Conservation (phyloP, 1,140 invertebrate genomes). For the Aphelenchoides fujianensis region DNA sequence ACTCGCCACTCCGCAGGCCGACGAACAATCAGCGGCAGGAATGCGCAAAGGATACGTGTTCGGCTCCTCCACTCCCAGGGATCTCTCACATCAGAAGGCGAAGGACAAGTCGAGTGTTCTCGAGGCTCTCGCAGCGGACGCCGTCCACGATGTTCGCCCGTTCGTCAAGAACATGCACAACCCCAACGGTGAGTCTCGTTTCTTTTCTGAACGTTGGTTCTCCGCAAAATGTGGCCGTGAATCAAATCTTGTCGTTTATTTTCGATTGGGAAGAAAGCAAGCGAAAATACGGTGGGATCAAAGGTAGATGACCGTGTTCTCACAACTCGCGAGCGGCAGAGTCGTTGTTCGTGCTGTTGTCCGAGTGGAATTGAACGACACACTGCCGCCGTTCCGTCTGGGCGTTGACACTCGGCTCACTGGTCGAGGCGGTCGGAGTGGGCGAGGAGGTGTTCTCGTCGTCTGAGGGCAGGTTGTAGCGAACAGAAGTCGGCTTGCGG, state of each 20-base stretch:
- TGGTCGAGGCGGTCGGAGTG: not conserved
- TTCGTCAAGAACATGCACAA: conserved; percentile 23
- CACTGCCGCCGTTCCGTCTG: not conserved
- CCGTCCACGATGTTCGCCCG: conserved; percentile 16
- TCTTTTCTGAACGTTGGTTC: no score
- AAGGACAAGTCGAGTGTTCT: conserved; percentile 16
- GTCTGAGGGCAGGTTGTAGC: conserved; percentile 1
- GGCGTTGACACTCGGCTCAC: not conserved
- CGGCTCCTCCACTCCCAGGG: conserved; percentile 48
- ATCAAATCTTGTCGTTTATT: no score
- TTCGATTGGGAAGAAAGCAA: no score
- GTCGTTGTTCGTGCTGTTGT: not conserved
- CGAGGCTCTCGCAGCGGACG: not conserved
- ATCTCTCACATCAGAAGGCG: conserved; percentile 41
- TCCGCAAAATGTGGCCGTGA: no score
- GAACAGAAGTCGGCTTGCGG: conserved; percentile 21
- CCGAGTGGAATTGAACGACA: not conserved
- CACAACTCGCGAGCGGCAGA: not conserved
- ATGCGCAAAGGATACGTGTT: conserved; percentile 34
- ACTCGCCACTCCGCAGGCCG: not conserved
- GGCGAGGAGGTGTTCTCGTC: not conserved
- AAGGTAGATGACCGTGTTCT: conserved; percentile 10
- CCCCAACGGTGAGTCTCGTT: not conserved
- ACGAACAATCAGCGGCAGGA: not conserved
- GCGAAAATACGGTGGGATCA: not conserved